phyloP scores from a whole-genome alignment of 1,140 invertebrate species.

The Leptonema lineaticorne region DNA sequence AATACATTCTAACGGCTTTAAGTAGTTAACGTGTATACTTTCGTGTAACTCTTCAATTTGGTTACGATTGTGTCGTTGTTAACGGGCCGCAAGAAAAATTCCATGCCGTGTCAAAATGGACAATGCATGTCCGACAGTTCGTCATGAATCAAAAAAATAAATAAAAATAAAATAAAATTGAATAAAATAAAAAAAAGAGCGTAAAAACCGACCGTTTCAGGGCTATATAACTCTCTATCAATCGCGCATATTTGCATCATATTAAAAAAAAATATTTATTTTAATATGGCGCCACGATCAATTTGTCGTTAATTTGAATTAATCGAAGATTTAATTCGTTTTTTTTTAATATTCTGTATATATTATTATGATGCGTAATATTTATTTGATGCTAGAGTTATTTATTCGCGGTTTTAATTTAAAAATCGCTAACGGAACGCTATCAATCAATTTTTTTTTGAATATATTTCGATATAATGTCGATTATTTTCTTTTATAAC shows the following conservation, averaged over 20 bases:
- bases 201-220: neutral
- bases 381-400: neutral
- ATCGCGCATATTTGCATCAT: too few species aligned
- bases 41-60: constrained; percentile 13
- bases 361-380: too few species aligned
- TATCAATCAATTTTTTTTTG: constrained; percentile 16
- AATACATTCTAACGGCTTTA: too few species aligned
- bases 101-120: constrained; percentile 14
- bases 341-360: too few species aligned
- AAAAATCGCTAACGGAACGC: constrained; percentile 6
- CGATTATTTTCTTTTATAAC: too few species aligned
- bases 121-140: constrained; percentile 13
- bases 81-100: constrained; percentile 16
- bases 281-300: too few species aligned
- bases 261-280: too few species aligned
- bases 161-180: too few species aligned
- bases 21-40: too few species aligned
- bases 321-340: neutral
- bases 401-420: constrained; percentile 9
- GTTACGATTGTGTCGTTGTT: constrained; percentile 25
- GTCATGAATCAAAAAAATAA: constrained; percentile 30
- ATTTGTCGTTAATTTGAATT: neutral
- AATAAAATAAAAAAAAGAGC: too few species aligned
- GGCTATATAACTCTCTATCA: neutral
- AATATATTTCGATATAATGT: neutral